Percentiles rank a stretch among this genome's conserved stretches.
Evolutionary conservation across 1,140 invertebrate genomes (phyloP).

Genomic region (Pseudomyrmex cubaensis): DNA sequence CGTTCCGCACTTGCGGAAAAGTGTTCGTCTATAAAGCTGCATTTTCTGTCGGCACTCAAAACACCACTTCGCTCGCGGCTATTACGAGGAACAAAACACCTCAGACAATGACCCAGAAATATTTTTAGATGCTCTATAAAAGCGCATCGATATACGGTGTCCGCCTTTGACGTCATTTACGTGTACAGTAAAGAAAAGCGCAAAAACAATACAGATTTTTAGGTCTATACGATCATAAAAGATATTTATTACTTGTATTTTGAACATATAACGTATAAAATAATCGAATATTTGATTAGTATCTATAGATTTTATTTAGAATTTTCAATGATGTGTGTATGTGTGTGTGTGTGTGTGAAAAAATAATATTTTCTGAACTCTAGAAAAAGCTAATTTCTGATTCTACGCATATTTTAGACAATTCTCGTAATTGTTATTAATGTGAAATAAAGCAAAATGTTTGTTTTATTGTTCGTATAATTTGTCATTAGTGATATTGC

Average conservation of each 20-base stretch:
- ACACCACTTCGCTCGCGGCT: slow-evolving; percentile 11
- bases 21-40: slow-evolving; percentile 48
- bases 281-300: too few relatives aligned
- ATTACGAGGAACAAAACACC: slow-evolving; percentile 43
- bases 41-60: slow-evolving; percentile 46
- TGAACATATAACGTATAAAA: too few relatives aligned
- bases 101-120: slow-evolving; percentile 56
- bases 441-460: background rate
- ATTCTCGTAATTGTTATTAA: slow-evolving; percentile 7
- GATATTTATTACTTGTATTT: too few relatives aligned
- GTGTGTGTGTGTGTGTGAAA: too few relatives aligned
- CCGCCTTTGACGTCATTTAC: slow-evolving; percentile 4
- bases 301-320: too few relatives aligned
- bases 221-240: background rate
- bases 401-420: background rate
- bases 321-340: too few relatives aligned
- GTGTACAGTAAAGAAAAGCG: background rate
- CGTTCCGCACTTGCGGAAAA: slow-evolving; percentile 44
- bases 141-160: slow-evolving; percentile 25
- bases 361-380: too few relatives aligned
- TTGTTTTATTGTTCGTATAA: slow-evolving; percentile 7
- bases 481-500: slow-evolving; percentile 47
- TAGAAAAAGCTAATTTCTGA: background rate
- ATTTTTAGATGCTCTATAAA: slow-evolving; percentile 53
- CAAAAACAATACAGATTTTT: slow-evolving; percentile 11